These are phyloP conservation scores for Sebastes hubbsi DNA, from an alignment of 2,797 vertebrate genomes.

Conservation along the genomic window DNA sequence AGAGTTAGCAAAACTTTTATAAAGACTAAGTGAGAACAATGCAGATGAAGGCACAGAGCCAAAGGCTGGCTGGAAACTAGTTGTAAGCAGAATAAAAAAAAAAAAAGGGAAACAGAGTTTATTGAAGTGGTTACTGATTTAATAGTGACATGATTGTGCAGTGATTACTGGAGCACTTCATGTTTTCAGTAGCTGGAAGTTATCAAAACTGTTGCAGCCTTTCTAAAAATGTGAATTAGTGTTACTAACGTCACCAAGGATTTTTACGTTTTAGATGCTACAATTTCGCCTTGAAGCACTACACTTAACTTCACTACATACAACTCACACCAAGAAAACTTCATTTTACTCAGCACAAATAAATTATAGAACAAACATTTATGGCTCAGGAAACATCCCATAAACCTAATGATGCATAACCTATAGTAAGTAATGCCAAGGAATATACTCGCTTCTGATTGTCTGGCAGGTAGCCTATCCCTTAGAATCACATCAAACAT, in stretches of 20 bases:
- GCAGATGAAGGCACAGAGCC: conserved; percentile 52
- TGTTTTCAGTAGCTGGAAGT: background rate
- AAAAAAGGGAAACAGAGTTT: background rate
- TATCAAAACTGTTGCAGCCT: background rate
- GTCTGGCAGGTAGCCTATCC: background rate
- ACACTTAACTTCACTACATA: background rate
- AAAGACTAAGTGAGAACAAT: conserved; percentile 60
- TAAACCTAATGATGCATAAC: background rate
- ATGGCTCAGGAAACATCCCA: background rate
- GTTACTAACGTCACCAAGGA: background rate
- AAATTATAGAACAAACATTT: background rate
- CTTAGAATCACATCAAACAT: background rate
- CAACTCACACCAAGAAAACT: background rate
- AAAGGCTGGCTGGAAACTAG: conserved; percentile 36
- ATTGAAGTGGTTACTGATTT: conserved; percentile 41
- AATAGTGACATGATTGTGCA: conserved; percentile 7
- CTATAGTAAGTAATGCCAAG: no score
- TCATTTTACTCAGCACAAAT: background rate
- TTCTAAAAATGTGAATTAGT: background rate
- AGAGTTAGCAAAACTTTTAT: conserved; percentile 62
- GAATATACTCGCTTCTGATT: background rate
- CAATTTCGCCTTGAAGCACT: background rate
- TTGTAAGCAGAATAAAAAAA: conserved; percentile 11
- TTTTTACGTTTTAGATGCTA: background rate
- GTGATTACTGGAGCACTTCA: background rate